These are phyloP conservation scores for Watersipora subatra DNA, from an alignment of 1,140 invertebrate species.

Conservation along the genomic window DNA sequence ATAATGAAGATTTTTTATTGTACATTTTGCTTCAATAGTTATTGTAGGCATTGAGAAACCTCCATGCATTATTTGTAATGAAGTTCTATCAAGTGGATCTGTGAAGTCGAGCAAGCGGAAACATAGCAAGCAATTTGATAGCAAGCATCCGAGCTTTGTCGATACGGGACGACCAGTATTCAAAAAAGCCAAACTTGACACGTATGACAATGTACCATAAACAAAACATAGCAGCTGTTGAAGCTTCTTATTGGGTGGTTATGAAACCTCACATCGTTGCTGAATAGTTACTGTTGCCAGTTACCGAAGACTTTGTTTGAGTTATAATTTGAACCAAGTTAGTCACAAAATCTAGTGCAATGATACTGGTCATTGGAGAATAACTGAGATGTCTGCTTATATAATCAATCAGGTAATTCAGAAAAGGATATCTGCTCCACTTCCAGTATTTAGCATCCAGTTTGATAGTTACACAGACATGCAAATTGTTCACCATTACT, in stretches of 20 bases:
- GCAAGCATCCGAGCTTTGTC: conserved; percentile 8
- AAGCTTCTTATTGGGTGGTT: conserved; percentile 18
- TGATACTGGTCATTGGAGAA: conserved; percentile 16
- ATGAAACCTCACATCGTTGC: conserved; percentile 33
- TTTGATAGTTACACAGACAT: conserved; percentile 19
- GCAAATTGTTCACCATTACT: conserved; percentile 14
- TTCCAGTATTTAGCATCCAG: conserved; percentile 14
- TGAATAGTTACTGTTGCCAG: conserved; percentile 29
- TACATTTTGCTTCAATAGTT: conserved; percentile 9
- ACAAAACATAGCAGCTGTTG: conserved; percentile 13
- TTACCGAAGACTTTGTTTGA: conserved; percentile 22
- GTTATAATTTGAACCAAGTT: conserved; percentile 22
- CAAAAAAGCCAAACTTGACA: conserved; percentile 13
- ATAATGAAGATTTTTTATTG: conserved; percentile 9
- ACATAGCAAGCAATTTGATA: conserved; percentile 13
- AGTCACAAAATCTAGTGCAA: conserved; percentile 11
- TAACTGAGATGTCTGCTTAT: conserved; percentile 15
- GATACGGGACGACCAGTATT: conserved; percentile 1
- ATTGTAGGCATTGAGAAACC: conserved; percentile 7
- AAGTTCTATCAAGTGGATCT: conserved; percentile 9
- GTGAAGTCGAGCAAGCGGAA: conserved; percentile 15
- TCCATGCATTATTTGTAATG: conserved; percentile 9
- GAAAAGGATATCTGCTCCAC: conserved; percentile 13
- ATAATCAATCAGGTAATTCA: conserved; percentile 15
- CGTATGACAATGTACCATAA: conserved; percentile 11